Percentiles rank a stretch among this genome's conserved stretches.
Conservation (phyloP, 2,113 vertebrate species). For the Tinamus guttatus region DNA sequence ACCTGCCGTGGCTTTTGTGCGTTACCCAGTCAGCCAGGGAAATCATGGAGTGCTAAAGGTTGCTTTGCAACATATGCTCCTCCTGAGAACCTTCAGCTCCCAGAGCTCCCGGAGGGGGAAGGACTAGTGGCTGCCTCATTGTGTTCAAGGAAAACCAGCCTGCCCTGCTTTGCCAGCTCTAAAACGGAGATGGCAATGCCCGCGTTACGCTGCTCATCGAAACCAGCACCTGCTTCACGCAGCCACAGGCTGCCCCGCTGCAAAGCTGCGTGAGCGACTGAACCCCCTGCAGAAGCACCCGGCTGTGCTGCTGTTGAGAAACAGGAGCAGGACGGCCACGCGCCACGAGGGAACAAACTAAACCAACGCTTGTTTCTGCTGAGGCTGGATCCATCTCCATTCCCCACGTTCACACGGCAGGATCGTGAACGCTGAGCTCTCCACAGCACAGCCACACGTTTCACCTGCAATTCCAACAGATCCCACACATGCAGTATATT, state of each 20-base stretch:
- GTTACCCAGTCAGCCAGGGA: background rate
- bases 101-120: background rate
- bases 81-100: background rate
- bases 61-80: background rate
- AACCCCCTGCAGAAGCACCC: fast-evolving
- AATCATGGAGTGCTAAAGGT: background rate
- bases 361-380: background rate
- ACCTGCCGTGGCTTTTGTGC: background rate
- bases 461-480: background rate
- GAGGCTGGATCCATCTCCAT: background rate
- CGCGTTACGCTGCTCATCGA: background rate
- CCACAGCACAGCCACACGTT: background rate
- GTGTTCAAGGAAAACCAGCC: background rate
- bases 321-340: background rate
- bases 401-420: background rate
- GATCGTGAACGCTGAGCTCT: background rate
- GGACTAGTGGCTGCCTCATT: fast-evolving
- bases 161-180: background rate
- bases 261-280: fast-evolving
- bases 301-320: fast-evolving
- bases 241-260: background rate
- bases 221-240: background rate
- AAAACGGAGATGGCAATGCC: fast-evolving
- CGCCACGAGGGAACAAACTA: background rate
- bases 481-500: fast-evolving